These are phyloP conservation scores for Portunus trituberculatus DNA, from an alignment of 1,140 invertebrate species.

Conservation along the genomic window DNA sequence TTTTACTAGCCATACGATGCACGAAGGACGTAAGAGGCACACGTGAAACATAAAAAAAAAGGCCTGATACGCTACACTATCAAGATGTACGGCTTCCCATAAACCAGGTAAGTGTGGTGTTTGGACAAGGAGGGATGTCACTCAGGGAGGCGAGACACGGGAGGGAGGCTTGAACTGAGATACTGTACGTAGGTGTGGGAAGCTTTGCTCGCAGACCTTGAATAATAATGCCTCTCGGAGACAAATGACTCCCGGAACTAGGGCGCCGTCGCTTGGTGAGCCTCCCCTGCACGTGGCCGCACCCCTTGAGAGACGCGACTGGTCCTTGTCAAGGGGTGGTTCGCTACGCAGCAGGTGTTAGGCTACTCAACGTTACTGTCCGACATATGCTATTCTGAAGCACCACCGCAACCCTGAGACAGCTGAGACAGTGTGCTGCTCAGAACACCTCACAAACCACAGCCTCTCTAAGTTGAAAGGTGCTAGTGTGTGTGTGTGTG, in stretches of 20 bases:
- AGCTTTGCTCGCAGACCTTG: neutral
- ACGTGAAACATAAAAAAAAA: neutral
- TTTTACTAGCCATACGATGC: neutral
- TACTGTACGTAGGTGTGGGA: neutral
- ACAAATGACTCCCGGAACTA: slow-evolving; percentile 28
- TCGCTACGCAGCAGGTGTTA: neutral
- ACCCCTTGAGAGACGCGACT: neutral
- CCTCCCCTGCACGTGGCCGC: neutral
- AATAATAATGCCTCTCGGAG: slow-evolving; percentile 24
- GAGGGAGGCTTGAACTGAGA: neutral
- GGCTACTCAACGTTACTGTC: neutral
- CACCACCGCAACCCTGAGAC: neutral
- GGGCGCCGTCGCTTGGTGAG: neutral
- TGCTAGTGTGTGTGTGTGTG: no score
- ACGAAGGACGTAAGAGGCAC: neutral
- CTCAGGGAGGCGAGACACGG: neutral
- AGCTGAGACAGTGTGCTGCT: neutral
- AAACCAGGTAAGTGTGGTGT: neutral
- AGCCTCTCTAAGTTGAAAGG: neutral
- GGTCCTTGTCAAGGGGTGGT: neutral
- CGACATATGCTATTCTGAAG: neutral
- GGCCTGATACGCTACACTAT: neutral
- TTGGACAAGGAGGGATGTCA: neutral
- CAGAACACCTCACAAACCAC: neutral
- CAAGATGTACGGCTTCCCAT: neutral